Evolutionary conservation across 2,888 invertebrate species (phyloP).

Genomic region (Steinernema hermaphroditum): DNA sequence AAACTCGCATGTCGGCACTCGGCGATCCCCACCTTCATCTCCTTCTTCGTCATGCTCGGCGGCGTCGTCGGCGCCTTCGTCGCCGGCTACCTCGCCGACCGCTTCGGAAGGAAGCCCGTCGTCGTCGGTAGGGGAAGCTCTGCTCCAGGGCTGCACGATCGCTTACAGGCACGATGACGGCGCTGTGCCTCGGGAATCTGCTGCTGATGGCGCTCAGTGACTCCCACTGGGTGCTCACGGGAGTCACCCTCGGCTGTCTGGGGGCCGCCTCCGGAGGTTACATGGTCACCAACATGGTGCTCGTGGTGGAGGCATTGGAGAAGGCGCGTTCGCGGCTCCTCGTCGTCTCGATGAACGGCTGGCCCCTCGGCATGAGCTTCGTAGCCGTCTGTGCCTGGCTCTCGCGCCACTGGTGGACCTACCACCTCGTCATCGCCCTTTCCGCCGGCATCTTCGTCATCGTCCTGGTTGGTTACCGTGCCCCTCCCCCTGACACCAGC

Average conservation of each 20-base stretch:
- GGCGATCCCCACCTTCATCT: conserved; percentile 37
- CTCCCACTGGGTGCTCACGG: conserved; percentile 32
- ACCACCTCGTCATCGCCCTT: conserved; percentile 42
- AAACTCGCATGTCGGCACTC: conserved; percentile 41
- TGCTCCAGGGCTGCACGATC: too few relatives aligned
- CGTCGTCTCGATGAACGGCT: conserved; percentile 61
- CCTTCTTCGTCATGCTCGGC: conserved; percentile 57
- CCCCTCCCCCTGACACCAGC: not conserved
- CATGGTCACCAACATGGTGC: conserved; percentile 62
- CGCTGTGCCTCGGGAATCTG: conserved; percentile 42
- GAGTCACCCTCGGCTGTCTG: conserved; percentile 39
- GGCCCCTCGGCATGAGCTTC: conserved; percentile 60
- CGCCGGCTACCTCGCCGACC: conserved; percentile 61
- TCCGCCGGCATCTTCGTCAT: conserved; percentile 41
- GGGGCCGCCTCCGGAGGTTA: conserved; percentile 54
- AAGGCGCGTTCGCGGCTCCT: conserved; percentile 51
- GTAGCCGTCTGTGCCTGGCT: conserved; percentile 44
- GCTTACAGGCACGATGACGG: conserved; percentile 49
- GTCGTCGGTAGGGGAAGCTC: conserved; percentile 46
- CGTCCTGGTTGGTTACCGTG: conserved; percentile 37
- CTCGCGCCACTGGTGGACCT: conserved; percentile 47
- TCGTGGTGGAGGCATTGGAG: conserved; percentile 58
- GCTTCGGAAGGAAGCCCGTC: conserved; percentile 59
- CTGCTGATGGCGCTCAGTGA: conserved; percentile 32
- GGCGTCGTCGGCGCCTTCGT: conserved; percentile 56